Percentiles rank a stretch among this genome's conserved stretches.
phyloP scores from a whole-genome alignment of 1,140 invertebrate species.

The silkworm (Bombyx mori) region ASM3026992v2 NC_085132.1:2699001-2699500 shows the following conservation, averaged over 20 bases:
- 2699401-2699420: slow-evolving; percentile 48
- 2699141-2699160: too few species aligned
- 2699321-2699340: slow-evolving; percentile 12
- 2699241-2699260: slow-evolving; percentile 37
- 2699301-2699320: not conserved
- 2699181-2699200: not conserved
- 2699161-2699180: too few species aligned
- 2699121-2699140: too few species aligned
- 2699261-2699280: slow-evolving; percentile 39
- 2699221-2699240: slow-evolving; percentile 57
- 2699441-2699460: not conserved
- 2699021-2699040: too few species aligned
- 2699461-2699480: too few species aligned
- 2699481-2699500: too few species aligned
- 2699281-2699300: slow-evolving; percentile 35
- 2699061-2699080: too few species aligned
- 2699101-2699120: too few species aligned
- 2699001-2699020: too few species aligned
- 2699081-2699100: too few species aligned
- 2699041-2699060: too few species aligned
- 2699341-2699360: slow-evolving; percentile 32
- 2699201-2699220: slow-evolving; percentile 40
- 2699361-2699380: slow-evolving; percentile 27
- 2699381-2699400: slow-evolving; percentile 27
- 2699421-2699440: slow-evolving; percentile 19